A percentile compares a stretch with the other conserved stretches of the same genome.
These are phyloP conservation scores for Ctenomys sociabilis DNA, from an alignment of 2,113 vertebrate genomes.

Conservation along the genomic window DNA sequence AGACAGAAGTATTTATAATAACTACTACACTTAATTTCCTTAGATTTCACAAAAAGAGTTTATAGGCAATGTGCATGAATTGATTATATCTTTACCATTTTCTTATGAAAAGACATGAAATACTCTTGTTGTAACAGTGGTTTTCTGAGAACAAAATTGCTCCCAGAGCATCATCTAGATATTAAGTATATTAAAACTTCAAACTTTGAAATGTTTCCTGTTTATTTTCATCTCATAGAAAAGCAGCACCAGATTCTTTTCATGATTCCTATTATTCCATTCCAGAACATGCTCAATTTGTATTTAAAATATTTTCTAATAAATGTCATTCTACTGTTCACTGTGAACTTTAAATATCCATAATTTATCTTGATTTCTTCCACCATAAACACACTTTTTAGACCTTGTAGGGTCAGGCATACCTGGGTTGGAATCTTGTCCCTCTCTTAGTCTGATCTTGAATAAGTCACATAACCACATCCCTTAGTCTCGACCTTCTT, in stretches of 20 bases:
- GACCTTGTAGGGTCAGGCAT: not conserved
- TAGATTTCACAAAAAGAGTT: not conserved
- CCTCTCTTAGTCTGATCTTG: not conserved
- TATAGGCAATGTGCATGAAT: not conserved
- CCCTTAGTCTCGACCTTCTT: not conserved
- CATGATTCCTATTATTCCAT: not conserved
- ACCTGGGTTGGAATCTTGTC: not conserved
- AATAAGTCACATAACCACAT: not conserved
- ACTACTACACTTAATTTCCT: not conserved
- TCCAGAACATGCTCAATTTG: not conserved
- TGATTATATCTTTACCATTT: not conserved
- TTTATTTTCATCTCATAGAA: not conserved
- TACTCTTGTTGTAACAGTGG: not conserved
- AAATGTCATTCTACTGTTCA: not conserved
- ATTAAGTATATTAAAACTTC: not conserved
- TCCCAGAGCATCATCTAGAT: not conserved
- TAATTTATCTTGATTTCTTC: not conserved
- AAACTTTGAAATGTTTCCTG: not conserved
- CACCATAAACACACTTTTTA: not conserved
- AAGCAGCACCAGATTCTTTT: not conserved
- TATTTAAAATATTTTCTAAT: conserved; percentile 5
- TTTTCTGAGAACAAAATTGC: not conserved
- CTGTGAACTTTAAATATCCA: not conserved
- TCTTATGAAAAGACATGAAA: not conserved
- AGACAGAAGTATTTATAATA: not conserved